Evolutionary conservation across 2,113 vertebrate species (phyloP), one percentile per base, ranked within the genome.

Genomic region (Embiotoca jacksoni): DNA sequence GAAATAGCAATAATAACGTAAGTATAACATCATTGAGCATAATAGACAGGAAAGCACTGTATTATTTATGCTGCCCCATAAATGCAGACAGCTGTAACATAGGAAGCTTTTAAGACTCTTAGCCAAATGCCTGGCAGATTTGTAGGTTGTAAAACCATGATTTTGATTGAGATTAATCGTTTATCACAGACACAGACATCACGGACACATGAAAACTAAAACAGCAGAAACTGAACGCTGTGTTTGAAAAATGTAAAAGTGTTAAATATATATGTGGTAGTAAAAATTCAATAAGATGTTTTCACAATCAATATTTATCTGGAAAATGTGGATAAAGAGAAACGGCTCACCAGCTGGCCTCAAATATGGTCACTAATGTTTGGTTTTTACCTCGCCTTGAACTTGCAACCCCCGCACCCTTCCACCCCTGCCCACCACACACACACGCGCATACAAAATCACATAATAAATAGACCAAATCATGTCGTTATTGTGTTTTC

Each of bases 11-110:
- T 14, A 49, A 49, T 71, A 50, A 64, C 58, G 16, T 35, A 52
- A 65, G 32, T 50, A 58, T 49, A 32, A 47, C 6, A 44, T 49
- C 4, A 60, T 60, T 54, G 6, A 53, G 53, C 68, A 64, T 59
- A 61, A 66, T 30, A 68, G 15, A 47, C 5, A 6, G 50, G 33
- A 39, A 61, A 60, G 60, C 46, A 63, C 41, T 46, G 16, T 33
- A 46, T 69, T 69, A 73, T 60, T 64, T 30, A 44, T 23, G 0
- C 14, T 33, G n/a, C 23, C 46, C 53, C 16, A 36, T 3, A 10
- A 56, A 36, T 41, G 3, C 60, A 44, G 13, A 59, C 35, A 15
- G 1, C 13, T 44, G 37, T 9, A 13, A 15, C 41, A 36, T 32
- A 57, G 31, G 4, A 44, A 15, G 31, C 49, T 63, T 32, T 58